Evolutionary conservation across 2,888 invertebrate genomes (phyloP).

Genomic region (Phlogophora meticulosa): DNA sequence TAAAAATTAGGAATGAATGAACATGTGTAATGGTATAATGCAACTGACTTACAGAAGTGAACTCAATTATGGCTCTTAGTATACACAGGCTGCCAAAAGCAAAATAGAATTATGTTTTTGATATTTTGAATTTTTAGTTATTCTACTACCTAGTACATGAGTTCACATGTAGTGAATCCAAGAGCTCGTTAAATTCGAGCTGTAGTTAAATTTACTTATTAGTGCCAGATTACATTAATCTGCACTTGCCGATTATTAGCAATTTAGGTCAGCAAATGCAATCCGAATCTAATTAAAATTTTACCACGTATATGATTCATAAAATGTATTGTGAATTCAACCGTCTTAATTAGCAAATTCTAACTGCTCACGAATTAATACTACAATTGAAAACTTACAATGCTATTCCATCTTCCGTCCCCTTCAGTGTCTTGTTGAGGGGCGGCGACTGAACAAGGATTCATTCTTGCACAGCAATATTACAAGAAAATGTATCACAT

Average conservation of each 20-base stretch:
- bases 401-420: slow-evolving; percentile 96
- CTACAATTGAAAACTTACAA: slow-evolving; percentile 83
- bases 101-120: not conserved
- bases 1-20: slow-evolving; percentile 41
- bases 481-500: slow-evolving; percentile 53
- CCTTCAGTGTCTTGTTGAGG: slow-evolving; percentile 95
- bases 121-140: not conserved
- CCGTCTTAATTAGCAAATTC: slow-evolving; percentile 20
- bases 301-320: slow-evolving; percentile 46
- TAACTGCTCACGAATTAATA: slow-evolving; percentile 42
- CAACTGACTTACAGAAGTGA: not conserved
- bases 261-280: slow-evolving; percentile 38
- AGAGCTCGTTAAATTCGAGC: not conserved
- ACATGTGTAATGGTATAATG: not conserved
- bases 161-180: slow-evolving; percentile 1
- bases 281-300: slow-evolving; percentile 43
- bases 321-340: slow-evolving; percentile 39
- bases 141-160: not conserved
- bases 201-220: slow-evolving; percentile 24
- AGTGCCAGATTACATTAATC: slow-evolving; percentile 32
- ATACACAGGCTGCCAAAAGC: not conserved
- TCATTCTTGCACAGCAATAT: slow-evolving; percentile 87
- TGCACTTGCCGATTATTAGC: slow-evolving; percentile 39
- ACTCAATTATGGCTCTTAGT: not conserved
- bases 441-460: slow-evolving; percentile 93